Evolutionary conservation across 2,113 vertebrate species (phyloP).

Genomic region (Oncorhynchus kisutch): DNA sequence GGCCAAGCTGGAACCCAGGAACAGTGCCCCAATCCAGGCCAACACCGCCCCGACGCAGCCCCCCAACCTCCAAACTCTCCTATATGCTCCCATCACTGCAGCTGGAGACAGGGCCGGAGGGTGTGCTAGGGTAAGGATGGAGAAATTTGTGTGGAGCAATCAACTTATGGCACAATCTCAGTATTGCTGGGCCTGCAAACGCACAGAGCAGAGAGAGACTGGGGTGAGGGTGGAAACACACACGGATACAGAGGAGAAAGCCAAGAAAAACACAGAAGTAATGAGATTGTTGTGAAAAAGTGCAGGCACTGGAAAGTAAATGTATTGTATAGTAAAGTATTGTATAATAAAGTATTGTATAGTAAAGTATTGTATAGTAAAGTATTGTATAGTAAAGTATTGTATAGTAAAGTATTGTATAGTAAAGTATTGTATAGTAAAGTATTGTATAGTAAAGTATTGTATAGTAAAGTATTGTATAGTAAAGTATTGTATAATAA

Average conservation of each 20-base stretch:
- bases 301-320: too few species aligned
- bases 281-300: too few species aligned
- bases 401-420: too few species aligned
- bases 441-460: too few species aligned
- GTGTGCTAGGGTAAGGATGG: background rate
- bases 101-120: background rate
- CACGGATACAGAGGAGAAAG: background rate
- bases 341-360: too few species aligned
- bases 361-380: too few species aligned
- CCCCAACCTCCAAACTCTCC: background rate
- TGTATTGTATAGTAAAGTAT: too few species aligned
- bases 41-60: background rate
- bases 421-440: too few species aligned
- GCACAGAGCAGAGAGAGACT: conserved; percentile 3
- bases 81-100: conserved; percentile 38
- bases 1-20: conserved; percentile 44
- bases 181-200: conserved; percentile 33
- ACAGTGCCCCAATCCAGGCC: conserved; percentile 26
- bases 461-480: too few species aligned
- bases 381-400: too few species aligned
- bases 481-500: too few species aligned
- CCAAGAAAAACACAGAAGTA: too few species aligned
- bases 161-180: conserved; percentile 38
- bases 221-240: background rate
- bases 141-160: conserved; percentile 13